Evolutionary conservation across 1,140 invertebrate genomes (phyloP).

Genomic region (Drosophila punjabiensis): DNA sequence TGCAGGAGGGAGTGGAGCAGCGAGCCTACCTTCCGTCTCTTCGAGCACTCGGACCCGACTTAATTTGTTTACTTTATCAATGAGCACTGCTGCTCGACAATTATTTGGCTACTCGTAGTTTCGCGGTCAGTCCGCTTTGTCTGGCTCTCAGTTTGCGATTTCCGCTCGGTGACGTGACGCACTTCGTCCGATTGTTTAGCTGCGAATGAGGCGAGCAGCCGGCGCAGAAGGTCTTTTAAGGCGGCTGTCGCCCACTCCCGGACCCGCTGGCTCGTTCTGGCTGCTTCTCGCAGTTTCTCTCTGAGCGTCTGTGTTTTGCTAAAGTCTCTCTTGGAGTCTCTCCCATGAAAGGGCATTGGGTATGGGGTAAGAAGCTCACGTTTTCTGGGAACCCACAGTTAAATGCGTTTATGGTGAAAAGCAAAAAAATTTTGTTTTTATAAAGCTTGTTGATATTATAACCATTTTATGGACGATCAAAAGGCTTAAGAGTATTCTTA

Average conservation of each 20-base stretch:
- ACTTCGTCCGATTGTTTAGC: slow-evolving; percentile 39
- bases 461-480: background rate
- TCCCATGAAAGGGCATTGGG: slow-evolving; percentile 9
- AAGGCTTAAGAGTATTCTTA: background rate
- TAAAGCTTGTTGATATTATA: no score
- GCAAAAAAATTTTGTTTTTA: background rate
- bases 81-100: slow-evolving; percentile 32
- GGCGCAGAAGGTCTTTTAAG: slow-evolving; percentile 54
- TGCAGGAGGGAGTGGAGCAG: slow-evolving; percentile 6
- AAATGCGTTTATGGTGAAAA: background rate
- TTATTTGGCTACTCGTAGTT: slow-evolving; percentile 17
- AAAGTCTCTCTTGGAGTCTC: slow-evolving; percentile 6
- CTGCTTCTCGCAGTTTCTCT: slow-evolving; percentile 43
- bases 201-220: slow-evolving; percentile 53
- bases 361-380: no score
- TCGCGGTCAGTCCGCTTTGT: slow-evolving; percentile 4
- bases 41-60: slow-evolving; percentile 10
- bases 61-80: slow-evolving; percentile 48
- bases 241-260: slow-evolving; percentile 41
- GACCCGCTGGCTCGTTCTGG: slow-evolving; percentile 26
- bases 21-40: slow-evolving; percentile 17
- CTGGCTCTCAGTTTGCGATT: slow-evolving; percentile 1
- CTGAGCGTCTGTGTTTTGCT: background rate
- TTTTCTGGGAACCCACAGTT: background rate
- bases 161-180: slow-evolving; percentile 38